Conservation (phyloP, 2,797 vertebrate genomes). For the Bradypodion ventrale region DNA sequence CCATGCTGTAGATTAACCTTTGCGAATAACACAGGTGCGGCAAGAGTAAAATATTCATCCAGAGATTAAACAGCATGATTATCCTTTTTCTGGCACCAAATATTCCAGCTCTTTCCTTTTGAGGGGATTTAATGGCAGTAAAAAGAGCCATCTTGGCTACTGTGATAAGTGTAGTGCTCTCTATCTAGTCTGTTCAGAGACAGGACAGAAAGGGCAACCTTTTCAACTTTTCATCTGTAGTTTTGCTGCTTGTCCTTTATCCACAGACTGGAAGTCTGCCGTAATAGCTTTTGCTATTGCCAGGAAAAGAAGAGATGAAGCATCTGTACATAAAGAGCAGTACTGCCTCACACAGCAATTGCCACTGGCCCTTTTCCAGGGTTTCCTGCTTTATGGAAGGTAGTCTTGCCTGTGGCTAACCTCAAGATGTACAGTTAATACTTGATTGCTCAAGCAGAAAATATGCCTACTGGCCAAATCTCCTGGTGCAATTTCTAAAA, state of each 20-base stretch:
- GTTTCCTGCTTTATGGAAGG: not conserved
- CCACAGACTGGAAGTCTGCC: not conserved
- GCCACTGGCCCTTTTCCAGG: not conserved
- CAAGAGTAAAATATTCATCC: not conserved
- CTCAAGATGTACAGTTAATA: not conserved
- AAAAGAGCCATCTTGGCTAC: not conserved
- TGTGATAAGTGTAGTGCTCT: not conserved
- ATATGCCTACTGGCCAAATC: not conserved
- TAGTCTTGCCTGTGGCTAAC: not conserved
- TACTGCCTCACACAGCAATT: too few species aligned
- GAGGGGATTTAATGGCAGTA: not conserved
- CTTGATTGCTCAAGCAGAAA: not conserved
- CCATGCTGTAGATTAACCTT: not conserved
- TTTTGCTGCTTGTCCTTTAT: constrained; percentile 4
- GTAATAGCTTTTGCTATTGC: not conserved
- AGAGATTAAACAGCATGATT: constrained; percentile 13
- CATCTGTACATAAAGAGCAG: not conserved
- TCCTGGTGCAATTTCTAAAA: not conserved
- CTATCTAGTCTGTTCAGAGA: not conserved
- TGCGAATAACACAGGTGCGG: not conserved
- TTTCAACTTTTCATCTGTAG: not conserved
- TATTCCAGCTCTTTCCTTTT: constrained; percentile 14
- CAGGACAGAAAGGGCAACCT: not conserved
- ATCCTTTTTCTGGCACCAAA: not conserved
- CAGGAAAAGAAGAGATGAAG: not conserved